Conservation (phyloP, 2,797 vertebrate genomes). For the Scleropages formosus region DNA sequence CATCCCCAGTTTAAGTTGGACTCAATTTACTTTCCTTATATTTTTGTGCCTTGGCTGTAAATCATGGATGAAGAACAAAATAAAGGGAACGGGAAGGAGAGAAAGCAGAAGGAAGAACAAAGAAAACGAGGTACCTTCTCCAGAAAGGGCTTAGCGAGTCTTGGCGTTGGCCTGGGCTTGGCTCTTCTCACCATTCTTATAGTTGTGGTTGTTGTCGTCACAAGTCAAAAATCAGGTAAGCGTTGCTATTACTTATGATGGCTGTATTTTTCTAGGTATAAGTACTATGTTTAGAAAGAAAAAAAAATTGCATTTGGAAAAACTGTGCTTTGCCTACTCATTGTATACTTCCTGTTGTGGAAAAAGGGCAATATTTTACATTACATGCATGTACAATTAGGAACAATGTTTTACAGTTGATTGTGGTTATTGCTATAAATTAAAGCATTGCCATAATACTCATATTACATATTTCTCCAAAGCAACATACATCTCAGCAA, state of each 20-base stretch:
- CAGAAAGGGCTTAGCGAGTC: conserved; percentile 43
- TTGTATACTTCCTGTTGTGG: too few species aligned
- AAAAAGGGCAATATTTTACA: too few species aligned
- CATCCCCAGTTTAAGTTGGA: neutral
- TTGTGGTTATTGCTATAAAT: neutral
- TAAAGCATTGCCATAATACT: too few species aligned
- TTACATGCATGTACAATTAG: too few species aligned
- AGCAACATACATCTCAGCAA: too few species aligned
- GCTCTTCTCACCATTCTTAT: conserved; percentile 45
- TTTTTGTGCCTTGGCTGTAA: neutral
- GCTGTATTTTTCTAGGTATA: neutral
- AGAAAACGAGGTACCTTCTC: conserved; percentile 44
- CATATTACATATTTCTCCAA: too few species aligned
- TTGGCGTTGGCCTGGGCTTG: conserved; percentile 45
- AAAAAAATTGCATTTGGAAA: too few species aligned
- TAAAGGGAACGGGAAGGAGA: neutral
- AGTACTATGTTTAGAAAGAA: neutral
- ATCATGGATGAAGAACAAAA: conserved; percentile 37
- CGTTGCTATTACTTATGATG: neutral
- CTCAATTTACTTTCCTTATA: neutral
- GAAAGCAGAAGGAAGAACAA: conserved; percentile 31
- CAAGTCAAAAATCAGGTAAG: conserved; percentile 47
- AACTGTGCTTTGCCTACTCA: too few species aligned
- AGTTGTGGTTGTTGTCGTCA: conserved; percentile 42
- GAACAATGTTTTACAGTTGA: neutral